Evolutionary conservation across 1,140 invertebrate genomes (phyloP), one percentile per base, ranked within the genome.

Genomic region (Megalonaias nervosa): DNA sequence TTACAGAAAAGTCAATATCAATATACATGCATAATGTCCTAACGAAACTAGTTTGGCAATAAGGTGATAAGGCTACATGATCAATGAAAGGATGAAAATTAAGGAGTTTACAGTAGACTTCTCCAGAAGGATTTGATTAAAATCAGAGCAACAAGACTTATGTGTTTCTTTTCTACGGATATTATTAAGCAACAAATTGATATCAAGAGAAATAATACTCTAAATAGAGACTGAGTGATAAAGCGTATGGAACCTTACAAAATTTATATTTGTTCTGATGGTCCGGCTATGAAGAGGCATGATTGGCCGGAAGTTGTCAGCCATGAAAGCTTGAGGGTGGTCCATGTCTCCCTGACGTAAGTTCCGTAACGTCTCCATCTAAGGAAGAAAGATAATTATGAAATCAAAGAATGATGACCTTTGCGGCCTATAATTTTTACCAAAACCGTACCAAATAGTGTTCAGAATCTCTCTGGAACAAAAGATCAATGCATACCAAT

Each of bases 211-310:
- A 67, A 38, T 21, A 67, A 23, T 38, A 71, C 21, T 14, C 17
- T 4, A 19, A 13, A 16, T 59, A 56, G 19, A 21, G 23, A 19
- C 19, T n/a, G 9, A 62, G 60, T 62, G 9, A 23, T 12, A 9
- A 62, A n/a, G 0, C 9, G 9, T 23, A 9, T 11, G 6, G 19
- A 62, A 48, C 84, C 84, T 84, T 84, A 89, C 94, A 91, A 98
- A 98, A 91, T 98, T 96, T 89, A 99, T 98, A 92, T 98, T 98
- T 70, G 97, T 98, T 88, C 97, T 93, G 67, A 98, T 94, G 19
- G 96, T 95, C 82, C 97, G 93, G 91, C 97, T 95, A 91, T 98
- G 95, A 31, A 98, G 92, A 55, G 95, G 94, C 88, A 98, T 96
- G 3, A 95, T 94, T 48, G 97, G 97, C 89, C 97, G 93, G 89